These are phyloP conservation scores for Sarcophaga carnaria DNA, from an alignment of 2,888 invertebrate species.

Conservation along the genomic window DNA sequence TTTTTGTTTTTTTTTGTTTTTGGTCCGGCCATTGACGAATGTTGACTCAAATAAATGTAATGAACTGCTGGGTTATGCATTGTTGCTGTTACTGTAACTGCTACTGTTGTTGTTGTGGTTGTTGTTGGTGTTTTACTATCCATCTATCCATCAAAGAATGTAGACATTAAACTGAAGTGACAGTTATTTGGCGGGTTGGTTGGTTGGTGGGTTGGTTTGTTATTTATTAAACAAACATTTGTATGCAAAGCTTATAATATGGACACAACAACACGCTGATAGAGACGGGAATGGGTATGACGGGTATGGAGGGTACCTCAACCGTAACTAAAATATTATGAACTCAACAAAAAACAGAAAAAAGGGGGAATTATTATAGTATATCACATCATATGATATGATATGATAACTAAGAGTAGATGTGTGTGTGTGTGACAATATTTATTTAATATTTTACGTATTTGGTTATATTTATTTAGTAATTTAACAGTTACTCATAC, in stretches of 20 bases:
- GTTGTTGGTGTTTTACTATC: slow-evolving; percentile 27
- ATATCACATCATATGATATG: neutral
- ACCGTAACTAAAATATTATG: too few species aligned
- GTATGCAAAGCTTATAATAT: neutral
- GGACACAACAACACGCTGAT: too few species aligned
- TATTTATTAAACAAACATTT: slow-evolving; percentile 54
- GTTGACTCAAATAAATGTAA: too few species aligned
- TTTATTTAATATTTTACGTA: neutral
- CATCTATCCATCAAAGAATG: slow-evolving; percentile 50
- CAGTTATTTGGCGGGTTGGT: slow-evolving; percentile 44
- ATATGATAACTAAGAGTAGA: slow-evolving; percentile 9
- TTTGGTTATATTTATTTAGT: neutral
- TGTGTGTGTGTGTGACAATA: neutral
- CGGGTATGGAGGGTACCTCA: too few species aligned
- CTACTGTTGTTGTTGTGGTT: too few species aligned
- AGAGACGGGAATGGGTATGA: too few species aligned
- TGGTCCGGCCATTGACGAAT: too few species aligned
- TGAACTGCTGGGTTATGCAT: too few species aligned
- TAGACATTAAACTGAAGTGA: slow-evolving; percentile 54
- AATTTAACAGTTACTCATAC: neutral
- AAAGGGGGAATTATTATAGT: too few species aligned
- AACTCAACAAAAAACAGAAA: too few species aligned
- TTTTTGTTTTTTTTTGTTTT: too few species aligned
- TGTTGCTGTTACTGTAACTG: too few species aligned
- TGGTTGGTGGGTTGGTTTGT: neutral